Percentiles rank a stretch among this genome's conserved stretches.
These are phyloP conservation scores for Synodontis membranacea DNA, from an alignment of 2,113 vertebrate species.

Conservation along the genomic window DNA sequence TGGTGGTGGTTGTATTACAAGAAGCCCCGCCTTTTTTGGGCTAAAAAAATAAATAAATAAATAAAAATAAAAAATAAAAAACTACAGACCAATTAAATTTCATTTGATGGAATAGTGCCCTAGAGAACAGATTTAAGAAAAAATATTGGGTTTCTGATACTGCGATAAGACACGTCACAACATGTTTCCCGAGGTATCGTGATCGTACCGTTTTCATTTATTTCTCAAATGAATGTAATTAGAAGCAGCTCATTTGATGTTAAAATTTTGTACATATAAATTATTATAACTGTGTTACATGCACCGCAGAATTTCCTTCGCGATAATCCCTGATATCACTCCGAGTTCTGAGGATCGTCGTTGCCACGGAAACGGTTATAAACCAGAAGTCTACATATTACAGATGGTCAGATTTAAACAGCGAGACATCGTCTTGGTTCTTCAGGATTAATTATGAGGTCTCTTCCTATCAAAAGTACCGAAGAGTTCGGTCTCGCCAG, in stretches of 20 bases:
- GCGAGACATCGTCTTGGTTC: neutral
- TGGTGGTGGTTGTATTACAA: neutral
- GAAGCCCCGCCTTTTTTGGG: neutral
- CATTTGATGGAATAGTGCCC: neutral
- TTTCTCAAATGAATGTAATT: neutral
- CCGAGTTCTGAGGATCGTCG: neutral
- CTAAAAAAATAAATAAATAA: too few relatives aligned
- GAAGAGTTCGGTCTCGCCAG: neutral
- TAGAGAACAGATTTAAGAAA: neutral
- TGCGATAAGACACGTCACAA: neutral
- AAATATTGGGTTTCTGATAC: neutral
- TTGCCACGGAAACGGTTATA: neutral
- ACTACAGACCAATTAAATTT: neutral
- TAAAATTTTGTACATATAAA: neutral
- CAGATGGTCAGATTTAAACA: neutral
- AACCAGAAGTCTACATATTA: neutral
- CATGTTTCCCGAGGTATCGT: neutral
- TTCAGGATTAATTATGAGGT: neutral
- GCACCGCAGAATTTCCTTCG: neutral
- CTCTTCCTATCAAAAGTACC: neutral
- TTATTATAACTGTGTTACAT: neutral
- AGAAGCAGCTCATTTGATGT: neutral
- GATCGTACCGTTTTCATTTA: neutral
- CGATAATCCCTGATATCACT: neutral
- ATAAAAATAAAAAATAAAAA: neutral